These are phyloP conservation scores for Pseudopipra pipra DNA, from an alignment of 2,113 vertebrate species.

Conservation along the genomic window DNA sequence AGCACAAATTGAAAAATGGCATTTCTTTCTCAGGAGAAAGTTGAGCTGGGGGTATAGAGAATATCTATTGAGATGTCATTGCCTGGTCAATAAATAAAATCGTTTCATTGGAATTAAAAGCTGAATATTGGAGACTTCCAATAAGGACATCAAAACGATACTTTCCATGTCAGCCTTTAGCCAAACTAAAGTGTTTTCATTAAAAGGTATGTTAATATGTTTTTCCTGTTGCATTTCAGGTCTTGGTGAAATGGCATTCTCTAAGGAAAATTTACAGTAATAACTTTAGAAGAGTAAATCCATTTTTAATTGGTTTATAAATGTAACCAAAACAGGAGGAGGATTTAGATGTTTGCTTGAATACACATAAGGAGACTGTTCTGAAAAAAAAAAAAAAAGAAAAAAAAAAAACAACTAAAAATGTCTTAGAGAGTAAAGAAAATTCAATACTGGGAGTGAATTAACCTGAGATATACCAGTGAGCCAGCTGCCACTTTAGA, in stretches of 20 bases:
- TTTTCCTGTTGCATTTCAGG: not conserved
- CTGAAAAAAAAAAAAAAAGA: not conserved
- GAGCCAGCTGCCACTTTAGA: not conserved
- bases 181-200: not conserved
- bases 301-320: not conserved
- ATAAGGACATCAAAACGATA: not conserved
- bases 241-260: not conserved
- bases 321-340: not conserved
- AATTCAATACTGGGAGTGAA: not conserved
- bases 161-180: not conserved
- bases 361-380: not conserved
- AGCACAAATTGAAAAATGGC: not conserved
- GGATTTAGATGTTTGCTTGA: not conserved
- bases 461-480: not conserved
- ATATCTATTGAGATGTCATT: not conserved
- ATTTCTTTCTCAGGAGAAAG: not conserved
- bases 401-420: too few species aligned
- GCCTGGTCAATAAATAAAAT: not conserved
- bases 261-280: not conserved
- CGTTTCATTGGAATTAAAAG: not conserved
- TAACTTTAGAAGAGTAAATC: not conserved
- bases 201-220: not conserved
- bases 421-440: not conserved
- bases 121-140: not conserved
- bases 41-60: not conserved